Evolutionary conservation across 2,888 invertebrate species (phyloP).

Genomic region (Eudasyphora cyanicolor): DNA sequence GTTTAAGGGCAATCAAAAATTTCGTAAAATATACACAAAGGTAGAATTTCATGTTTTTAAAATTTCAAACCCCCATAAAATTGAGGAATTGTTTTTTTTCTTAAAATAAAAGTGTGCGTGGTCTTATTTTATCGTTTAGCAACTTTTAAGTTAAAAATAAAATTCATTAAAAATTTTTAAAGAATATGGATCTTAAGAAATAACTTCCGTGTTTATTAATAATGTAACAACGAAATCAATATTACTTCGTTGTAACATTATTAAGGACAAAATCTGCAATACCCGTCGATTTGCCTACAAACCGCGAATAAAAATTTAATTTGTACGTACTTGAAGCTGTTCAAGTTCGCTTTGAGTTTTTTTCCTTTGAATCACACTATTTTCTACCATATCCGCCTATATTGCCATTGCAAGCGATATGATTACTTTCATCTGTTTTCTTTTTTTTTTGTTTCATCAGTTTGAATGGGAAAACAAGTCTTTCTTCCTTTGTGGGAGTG

Average conservation of each 20-base stretch:
- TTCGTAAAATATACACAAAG: too few species aligned
- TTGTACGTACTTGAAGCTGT: neutral
- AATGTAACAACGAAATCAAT: too few species aligned
- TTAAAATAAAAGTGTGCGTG: too few species aligned
- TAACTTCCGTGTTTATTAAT: too few species aligned
- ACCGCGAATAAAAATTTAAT: neutral
- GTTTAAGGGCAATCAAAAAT: too few species aligned
- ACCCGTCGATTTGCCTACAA: neutral
- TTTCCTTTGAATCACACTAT: neutral
- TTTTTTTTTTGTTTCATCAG: neutral
- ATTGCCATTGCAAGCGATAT: neutral
- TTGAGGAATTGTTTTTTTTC: too few species aligned
- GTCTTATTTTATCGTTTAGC: too few species aligned
- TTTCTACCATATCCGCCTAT: neutral
- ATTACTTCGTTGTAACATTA: neutral
- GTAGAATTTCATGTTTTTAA: too few species aligned
- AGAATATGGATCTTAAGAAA: too few species aligned
- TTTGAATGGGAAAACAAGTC: neutral
- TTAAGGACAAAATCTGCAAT: neutral
- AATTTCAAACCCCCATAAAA: too few species aligned
- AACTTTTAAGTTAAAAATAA: too few species aligned
- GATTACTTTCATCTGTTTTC: conserved; percentile 9
- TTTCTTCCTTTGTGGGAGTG: neutral
- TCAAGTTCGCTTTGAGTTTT: neutral
- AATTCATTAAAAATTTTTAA: too few species aligned